phyloP scores from a whole-genome alignment of 2,797 vertebrate genomes.

The Acipenser oxyrinchus region DNA sequence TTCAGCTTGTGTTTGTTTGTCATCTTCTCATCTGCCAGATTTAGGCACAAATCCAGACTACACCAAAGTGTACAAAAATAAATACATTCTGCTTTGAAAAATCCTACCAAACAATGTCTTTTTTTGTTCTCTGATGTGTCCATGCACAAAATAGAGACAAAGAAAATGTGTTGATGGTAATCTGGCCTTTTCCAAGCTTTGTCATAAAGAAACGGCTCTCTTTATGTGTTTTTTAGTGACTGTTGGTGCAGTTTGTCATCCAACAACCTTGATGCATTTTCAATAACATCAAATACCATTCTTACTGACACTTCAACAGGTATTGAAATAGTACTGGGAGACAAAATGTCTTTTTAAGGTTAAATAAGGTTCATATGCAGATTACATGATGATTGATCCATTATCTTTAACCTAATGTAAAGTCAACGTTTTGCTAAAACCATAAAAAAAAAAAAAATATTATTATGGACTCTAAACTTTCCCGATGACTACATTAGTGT shows the following conservation, averaged over 20 bases:
- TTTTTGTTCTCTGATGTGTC: neutral
- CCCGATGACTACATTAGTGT: too few species aligned
- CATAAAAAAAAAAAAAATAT: too few species aligned
- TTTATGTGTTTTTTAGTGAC: neutral
- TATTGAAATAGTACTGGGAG: too few species aligned
- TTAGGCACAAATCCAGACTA: conserved; percentile 9
- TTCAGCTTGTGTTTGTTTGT: conserved; percentile 64
- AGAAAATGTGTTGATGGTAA: neutral
- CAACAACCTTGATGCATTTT: neutral
- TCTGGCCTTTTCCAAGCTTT: conserved; percentile 1
- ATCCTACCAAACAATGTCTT: too few species aligned
- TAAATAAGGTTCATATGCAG: too few species aligned
- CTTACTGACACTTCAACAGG: too few species aligned
- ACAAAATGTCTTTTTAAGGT: too few species aligned
- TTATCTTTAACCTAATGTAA: too few species aligned
- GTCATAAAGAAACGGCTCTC: neutral
- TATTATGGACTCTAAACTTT: too few species aligned
- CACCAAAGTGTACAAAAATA: conserved; percentile 1
- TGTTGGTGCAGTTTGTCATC: neutral
- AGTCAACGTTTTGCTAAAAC: too few species aligned
- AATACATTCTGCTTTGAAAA: too few species aligned
- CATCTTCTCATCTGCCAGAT: conserved; percentile 10
- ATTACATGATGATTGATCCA: too few species aligned
- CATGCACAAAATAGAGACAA: neutral
- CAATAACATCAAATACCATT: neutral